These are phyloP conservation scores for Parapristionchus giblindavisi DNA, from an alignment of 2,888 invertebrate genomes.

Conservation along the genomic window DNA sequence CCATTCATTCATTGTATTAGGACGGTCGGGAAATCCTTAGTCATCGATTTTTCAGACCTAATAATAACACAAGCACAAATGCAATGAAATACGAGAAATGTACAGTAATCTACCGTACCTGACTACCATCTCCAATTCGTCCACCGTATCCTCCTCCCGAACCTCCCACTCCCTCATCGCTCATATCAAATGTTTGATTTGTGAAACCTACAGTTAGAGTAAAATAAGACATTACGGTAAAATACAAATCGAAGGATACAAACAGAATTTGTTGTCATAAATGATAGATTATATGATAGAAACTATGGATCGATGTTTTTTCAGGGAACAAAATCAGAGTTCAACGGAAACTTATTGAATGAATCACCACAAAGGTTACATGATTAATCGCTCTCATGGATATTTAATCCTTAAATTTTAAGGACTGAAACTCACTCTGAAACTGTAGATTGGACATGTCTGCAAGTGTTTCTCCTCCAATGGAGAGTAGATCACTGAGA, in stretches of 20 bases:
- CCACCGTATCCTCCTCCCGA: slow-evolving; percentile 45
- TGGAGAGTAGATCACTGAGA: background rate
- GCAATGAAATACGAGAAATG: too few species aligned
- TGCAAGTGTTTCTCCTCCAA: background rate
- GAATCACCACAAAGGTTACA: too few species aligned
- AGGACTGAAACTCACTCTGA: slow-evolving; percentile 46
- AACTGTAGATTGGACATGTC: slow-evolving; percentile 52
- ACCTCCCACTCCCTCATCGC: slow-evolving; percentile 25
- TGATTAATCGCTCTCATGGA: too few species aligned
- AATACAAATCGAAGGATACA: too few species aligned
- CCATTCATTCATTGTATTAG: too few species aligned
- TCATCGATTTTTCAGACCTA: too few species aligned
- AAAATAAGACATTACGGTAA: too few species aligned
- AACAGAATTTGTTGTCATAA: too few species aligned
- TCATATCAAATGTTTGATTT: slow-evolving; percentile 36
- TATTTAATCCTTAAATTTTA: too few species aligned
- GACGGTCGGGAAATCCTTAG: too few species aligned
- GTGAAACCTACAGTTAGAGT: slow-evolving; percentile 32
- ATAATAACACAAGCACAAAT: too few species aligned
- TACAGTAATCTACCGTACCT: background rate
- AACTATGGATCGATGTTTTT: background rate
- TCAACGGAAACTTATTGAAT: background rate
- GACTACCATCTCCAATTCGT: slow-evolving; percentile 45
- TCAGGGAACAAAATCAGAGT: background rate
- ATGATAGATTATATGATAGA: background rate